Percentiles rank a stretch among this genome's conserved stretches.
Conservation (phyloP, 2,113 vertebrate species). For the Herpetotheres cachinnans region DNA sequence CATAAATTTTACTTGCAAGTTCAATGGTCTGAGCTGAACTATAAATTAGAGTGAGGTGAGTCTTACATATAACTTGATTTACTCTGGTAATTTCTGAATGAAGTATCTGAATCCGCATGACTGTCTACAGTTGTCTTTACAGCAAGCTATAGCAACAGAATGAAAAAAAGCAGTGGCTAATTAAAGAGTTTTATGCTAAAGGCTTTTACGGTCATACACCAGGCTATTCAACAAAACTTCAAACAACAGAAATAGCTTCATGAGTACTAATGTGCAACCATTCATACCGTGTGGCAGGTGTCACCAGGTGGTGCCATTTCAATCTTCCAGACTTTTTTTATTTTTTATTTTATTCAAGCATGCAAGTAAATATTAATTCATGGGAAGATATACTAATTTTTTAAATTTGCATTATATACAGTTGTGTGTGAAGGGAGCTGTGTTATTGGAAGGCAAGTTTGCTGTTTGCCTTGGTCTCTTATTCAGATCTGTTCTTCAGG, state of each 20-base stretch:
- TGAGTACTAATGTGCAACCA: not conserved
- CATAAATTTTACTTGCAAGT: constrained; percentile 76
- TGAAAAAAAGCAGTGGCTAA: not conserved
- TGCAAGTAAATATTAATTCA: not conserved
- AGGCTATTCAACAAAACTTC: not conserved
- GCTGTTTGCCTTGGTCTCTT: not conserved
- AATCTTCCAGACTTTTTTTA: not conserved
- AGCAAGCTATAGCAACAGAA: not conserved
- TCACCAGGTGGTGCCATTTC: constrained; percentile 30
- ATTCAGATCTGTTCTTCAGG: not conserved
- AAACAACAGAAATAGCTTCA: not conserved
- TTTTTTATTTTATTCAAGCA: not conserved
- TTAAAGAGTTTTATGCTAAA: not conserved
- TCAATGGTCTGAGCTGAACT: constrained; percentile 69
- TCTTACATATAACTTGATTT: constrained; percentile 61
- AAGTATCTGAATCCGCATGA: constrained; percentile 16
- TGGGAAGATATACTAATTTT: not conserved
- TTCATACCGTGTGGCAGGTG: not conserved
- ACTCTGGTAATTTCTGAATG: constrained; percentile 52
- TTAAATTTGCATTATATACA: not conserved
- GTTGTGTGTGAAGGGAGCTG: not conserved
- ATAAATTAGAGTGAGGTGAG: constrained; percentile 70
- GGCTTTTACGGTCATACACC: not conserved
- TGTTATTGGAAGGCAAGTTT: not conserved
- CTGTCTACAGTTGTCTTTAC: constrained; percentile 11